A percentile compares a stretch with the other conserved stretches of the same genome.
phyloP scores from a whole-genome alignment of 2,113 vertebrate genomes.

The Cricetomys ansorgei region DNA sequence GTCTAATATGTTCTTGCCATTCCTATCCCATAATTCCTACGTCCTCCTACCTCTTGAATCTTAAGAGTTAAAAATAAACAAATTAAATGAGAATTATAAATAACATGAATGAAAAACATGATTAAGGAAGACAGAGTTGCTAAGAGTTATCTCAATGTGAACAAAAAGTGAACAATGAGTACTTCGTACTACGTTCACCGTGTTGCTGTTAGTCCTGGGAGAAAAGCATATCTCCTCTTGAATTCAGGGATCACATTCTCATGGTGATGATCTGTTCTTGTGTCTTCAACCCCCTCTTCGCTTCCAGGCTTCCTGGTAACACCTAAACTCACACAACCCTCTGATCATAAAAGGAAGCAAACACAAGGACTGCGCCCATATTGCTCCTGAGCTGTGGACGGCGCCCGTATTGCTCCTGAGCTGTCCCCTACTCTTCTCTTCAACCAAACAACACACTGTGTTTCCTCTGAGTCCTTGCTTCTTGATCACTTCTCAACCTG shows the following conservation, averaged over 20 bases:
- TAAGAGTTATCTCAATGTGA: background rate
- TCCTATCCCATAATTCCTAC: background rate
- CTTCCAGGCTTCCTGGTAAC: background rate
- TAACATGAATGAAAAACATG: background rate
- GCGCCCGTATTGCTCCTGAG: background rate
- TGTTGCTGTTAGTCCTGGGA: background rate
- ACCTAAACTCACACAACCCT: background rate
- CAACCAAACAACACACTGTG: background rate
- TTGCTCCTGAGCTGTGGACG: background rate
- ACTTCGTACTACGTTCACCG: background rate
- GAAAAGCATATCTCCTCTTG: background rate
- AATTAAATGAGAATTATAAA: conserved; percentile 1
- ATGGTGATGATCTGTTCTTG: background rate
- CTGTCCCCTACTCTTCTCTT: background rate
- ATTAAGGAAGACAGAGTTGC: background rate
- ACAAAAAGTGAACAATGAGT: conserved; percentile 7
- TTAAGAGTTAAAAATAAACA: conserved; percentile 36
- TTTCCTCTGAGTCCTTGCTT: background rate
- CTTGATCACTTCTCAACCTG: background rate
- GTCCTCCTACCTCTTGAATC: too few relatives aligned
- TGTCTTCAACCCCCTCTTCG: background rate
- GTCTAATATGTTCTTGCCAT: background rate
- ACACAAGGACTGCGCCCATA: background rate
- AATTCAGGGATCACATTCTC: background rate
- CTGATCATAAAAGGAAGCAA: conserved; percentile 16